phyloP scores from a whole-genome alignment of 1,140 invertebrate species.

The Drosophila santomea region DNA sequence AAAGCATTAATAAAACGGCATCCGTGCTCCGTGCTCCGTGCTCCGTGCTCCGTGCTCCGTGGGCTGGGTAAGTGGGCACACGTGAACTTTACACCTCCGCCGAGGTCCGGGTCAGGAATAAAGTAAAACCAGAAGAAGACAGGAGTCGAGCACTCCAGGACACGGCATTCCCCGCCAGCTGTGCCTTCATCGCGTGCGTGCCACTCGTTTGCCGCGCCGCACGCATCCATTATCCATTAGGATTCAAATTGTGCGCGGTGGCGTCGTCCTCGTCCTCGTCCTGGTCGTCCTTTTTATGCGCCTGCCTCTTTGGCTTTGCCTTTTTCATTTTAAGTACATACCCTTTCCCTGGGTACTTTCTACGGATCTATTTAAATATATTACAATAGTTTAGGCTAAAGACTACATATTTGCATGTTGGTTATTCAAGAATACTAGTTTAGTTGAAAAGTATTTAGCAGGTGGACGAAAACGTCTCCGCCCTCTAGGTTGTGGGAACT shows the following conservation, averaged over 20 bases:
- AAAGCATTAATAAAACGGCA: constrained; percentile 77
- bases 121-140: background rate
- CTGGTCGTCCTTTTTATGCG: constrained; percentile 62
- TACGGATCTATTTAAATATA: background rate
- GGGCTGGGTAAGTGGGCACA: constrained; percentile 76
- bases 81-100: constrained; percentile 78
- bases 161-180: constrained; percentile 33
- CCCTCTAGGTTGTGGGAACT: too few relatives aligned
- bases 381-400: background rate
- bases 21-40: constrained; percentile 9
- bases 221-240: constrained; percentile 83
- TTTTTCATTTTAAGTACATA: constrained; percentile 24
- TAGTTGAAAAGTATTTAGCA: too few relatives aligned
- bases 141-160: constrained; percentile 3
- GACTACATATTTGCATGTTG: too few relatives aligned
- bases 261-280: constrained; percentile 37
- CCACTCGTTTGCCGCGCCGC: constrained; percentile 69
- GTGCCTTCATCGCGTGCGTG: constrained; percentile 73
- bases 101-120: constrained; percentile 29
- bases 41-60: constrained; percentile 4
- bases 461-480: too few relatives aligned
- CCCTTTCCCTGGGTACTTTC: constrained; percentile 7
- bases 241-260: constrained; percentile 76
- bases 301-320: constrained; percentile 66
- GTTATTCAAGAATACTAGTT: too few relatives aligned